Base-by-base conservation (phyloP, 2,797 vertebrate genomes). In the Danio aesculapii region DNA sequence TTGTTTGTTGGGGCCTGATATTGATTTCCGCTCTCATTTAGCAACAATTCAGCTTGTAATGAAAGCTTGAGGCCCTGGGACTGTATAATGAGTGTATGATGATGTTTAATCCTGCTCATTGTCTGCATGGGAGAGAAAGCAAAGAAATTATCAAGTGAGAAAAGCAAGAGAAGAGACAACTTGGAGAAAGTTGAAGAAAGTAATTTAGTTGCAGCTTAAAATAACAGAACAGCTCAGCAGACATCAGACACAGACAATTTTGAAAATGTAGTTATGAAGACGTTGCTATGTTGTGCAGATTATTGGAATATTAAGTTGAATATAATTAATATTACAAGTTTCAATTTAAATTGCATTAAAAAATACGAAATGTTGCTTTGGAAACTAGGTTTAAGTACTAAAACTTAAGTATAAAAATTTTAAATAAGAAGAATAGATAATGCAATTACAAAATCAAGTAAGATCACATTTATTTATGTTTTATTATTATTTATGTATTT, bases 11-110 rank as follows among this genome's bases (percentile, higher is more conserved):
- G 16, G 16, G n/a, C 52, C 46, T 75, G 39, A 4, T 76, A 85
- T 77, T 83, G 46, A 83, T 69, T 86, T 47, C 30, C 74, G 63
- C 30, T 75, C 61, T 79, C 50, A 77, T 82, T 80, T 77, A 80
- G 71, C 17, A 71, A 81, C 62, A 81, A 53, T 76, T 67, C 52
- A 53, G 49, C 50, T 64, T 70, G 76, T 70, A 83, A 75, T 71
- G 55, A 80, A 80, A 68, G 44, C 71, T 75, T 63, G 10, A 77
- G 82, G 69, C 58, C 8, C 12, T 44, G 62, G 68, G 52, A 78
- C 77, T 52, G 64, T 68, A 62, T 75, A 81, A 72, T 81, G 81
- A 62, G 73, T 77, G 80, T 52, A 77, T 61, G 71, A n/a, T n/a
- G n/a, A 86, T 74, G 55, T 76, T 41, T 62, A 68, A 66, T 62